Conservation (phyloP, 2,113 vertebrate species). For the Machaerirhynchus nigripectus region DNA sequence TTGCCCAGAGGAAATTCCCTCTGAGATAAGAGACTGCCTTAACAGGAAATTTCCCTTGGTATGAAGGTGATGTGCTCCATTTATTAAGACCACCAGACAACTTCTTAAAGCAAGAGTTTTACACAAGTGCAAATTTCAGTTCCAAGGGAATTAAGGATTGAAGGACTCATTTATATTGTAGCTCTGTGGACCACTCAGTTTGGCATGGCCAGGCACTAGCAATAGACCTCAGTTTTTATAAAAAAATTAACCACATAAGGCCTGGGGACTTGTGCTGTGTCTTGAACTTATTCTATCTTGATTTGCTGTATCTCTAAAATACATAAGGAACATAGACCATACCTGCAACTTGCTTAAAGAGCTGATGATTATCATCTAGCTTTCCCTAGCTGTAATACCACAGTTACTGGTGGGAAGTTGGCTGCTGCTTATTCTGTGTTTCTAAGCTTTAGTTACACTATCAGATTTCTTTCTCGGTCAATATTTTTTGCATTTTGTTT, state of each 20-base stretch:
- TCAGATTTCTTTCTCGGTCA: too few relatives aligned
- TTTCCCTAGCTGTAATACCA: background rate
- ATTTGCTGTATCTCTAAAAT: background rate
- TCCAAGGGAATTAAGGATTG: background rate
- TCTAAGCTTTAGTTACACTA: background rate
- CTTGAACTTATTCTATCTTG: background rate
- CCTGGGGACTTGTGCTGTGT: background rate
- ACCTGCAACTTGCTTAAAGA: background rate
- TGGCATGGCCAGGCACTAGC: background rate
- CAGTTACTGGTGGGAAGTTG: background rate
- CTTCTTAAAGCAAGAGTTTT: background rate
- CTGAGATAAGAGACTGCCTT: background rate
- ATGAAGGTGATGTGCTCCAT: background rate
- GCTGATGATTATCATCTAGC: background rate
- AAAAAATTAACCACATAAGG: background rate
- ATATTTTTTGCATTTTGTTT: background rate
- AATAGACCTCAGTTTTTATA: background rate
- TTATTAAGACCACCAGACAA: background rate
- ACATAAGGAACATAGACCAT: fast-evolving
- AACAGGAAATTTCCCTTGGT: background rate
- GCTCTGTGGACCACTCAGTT: background rate
- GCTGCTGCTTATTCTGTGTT: background rate
- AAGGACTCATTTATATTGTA: background rate
- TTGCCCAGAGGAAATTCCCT: background rate
- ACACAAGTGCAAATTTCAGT: background rate